Percentiles rank a stretch among this genome's conserved stretches.
phyloP scores from a whole-genome alignment of 2,888 invertebrate species.

The Linyphia triangularis region DNA sequence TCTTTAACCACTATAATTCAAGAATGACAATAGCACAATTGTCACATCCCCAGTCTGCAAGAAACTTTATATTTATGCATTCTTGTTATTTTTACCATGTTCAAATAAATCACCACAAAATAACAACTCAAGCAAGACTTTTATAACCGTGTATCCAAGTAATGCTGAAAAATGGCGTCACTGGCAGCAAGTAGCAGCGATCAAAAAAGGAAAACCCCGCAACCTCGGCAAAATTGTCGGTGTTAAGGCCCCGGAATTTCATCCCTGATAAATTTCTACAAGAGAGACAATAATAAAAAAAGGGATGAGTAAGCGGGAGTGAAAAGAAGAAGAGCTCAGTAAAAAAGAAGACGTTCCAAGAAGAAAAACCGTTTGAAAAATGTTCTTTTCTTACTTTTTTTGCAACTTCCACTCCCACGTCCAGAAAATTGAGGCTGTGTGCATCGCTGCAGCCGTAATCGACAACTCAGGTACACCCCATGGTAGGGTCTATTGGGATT shows the following conservation, averaged over 20 bases:
- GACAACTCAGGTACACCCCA: slow-evolving; percentile 19
- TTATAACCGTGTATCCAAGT: too few relatives aligned
- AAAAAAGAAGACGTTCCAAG: background rate
- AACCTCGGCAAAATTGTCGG: slow-evolving; percentile 12
- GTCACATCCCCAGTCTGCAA: too few relatives aligned
- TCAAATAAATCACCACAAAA: background rate
- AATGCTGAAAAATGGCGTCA: background rate
- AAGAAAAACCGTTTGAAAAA: slow-evolving; percentile 33
- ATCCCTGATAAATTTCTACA: slow-evolving; percentile 42
- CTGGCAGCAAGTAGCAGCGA: background rate
- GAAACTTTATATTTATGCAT: too few relatives aligned
- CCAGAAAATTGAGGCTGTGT: slow-evolving; percentile 40
- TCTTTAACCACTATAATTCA: too few relatives aligned
- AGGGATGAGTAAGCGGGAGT: slow-evolving; percentile 15
- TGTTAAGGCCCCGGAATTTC: slow-evolving; percentile 44
- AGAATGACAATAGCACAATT: too few relatives aligned
- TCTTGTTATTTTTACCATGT: too few relatives aligned
- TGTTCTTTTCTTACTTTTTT: slow-evolving; percentile 14
- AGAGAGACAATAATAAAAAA: background rate
- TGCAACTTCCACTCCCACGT: slow-evolving; percentile 24
- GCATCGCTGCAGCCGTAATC: slow-evolving; percentile 40
- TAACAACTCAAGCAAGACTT: background rate
- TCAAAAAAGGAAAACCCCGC: slow-evolving; percentile 20
- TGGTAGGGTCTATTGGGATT: background rate
- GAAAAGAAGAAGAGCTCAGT: background rate